These are phyloP conservation scores for Mercenaria mercenaria DNA, from an alignment of 1,140 invertebrate species.

Conservation along the genomic window DNA sequence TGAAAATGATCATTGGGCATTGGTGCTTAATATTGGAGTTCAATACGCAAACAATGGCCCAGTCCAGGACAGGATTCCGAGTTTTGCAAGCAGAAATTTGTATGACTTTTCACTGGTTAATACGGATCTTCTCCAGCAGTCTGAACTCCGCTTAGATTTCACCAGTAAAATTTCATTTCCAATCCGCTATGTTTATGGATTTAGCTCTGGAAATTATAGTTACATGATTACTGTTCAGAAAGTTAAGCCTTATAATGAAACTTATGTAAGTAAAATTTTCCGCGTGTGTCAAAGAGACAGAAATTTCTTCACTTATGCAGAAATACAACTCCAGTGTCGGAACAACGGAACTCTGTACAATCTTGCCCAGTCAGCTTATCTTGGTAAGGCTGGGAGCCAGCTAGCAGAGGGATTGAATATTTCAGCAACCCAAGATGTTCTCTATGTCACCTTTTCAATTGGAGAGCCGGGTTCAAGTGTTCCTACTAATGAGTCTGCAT, in stretches of 20 bases:
- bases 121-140: slow-evolving; percentile 65
- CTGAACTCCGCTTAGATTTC: slow-evolving; percentile 69
- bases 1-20: slow-evolving; percentile 89
- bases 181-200: slow-evolving; percentile 99
- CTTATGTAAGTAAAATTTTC: slow-evolving; percentile 97
- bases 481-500: slow-evolving; percentile 91
- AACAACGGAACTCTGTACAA: slow-evolving; percentile 93
- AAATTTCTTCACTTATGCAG: slow-evolving; percentile 99
- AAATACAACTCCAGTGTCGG: slow-evolving; percentile 98
- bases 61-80: slow-evolving; percentile 94
- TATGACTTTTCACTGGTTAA: slow-evolving; percentile 96
- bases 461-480: slow-evolving; percentile 91
- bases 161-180: slow-evolving; percentile 78
- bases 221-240: slow-evolving; percentile 99
- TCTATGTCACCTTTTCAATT: slow-evolving; percentile 97
- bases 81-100: slow-evolving; percentile 95
- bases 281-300: slow-evolving; percentile 98
- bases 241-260: slow-evolving; percentile 91
- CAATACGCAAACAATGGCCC: slow-evolving; percentile 97
- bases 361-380: slow-evolving; percentile 96
- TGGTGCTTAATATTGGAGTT: slow-evolving; percentile 99
- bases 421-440: slow-evolving; percentile 94
- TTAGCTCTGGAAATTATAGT: slow-evolving; percentile 97
- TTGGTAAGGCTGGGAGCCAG: slow-evolving; percentile 96
- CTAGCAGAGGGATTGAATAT: slow-evolving; percentile 95